Percentiles rank a stretch among this genome's conserved stretches.
Conservation (phyloP, 2,888 invertebrate species). For the Scaptomyza flava region DNA sequence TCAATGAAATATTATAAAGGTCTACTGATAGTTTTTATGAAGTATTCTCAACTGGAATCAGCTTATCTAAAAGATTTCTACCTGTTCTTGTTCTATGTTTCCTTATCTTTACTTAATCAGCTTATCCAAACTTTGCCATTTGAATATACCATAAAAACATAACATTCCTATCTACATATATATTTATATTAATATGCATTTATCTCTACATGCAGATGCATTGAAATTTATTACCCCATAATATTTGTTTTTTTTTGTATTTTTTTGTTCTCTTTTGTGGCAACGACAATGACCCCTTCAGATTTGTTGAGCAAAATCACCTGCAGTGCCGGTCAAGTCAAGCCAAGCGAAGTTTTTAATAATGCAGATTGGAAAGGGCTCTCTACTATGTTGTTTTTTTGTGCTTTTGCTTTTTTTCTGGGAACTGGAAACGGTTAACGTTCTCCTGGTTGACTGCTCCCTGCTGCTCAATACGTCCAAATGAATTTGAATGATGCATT, state of each 20-base stretch:
- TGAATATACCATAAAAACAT: not conserved
- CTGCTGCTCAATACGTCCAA: slow-evolving; percentile 69
- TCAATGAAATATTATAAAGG: not conserved
- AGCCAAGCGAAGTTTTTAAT: slow-evolving; percentile 57
- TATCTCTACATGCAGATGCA: slow-evolving; percentile 30
- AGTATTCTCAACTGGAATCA: not conserved
- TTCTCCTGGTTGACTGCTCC: slow-evolving; percentile 35
- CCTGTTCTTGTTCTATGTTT: not conserved
- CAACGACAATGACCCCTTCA: slow-evolving; percentile 46
- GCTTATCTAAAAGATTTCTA: too few species aligned
- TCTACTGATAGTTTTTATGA: not conserved
- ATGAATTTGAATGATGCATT: slow-evolving; percentile 71
- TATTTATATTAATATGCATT: slow-evolving; percentile 10
- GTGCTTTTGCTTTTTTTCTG: not conserved
- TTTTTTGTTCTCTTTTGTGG: slow-evolving; percentile 17
- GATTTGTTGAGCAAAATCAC: slow-evolving; percentile 73
- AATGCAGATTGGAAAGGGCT: slow-evolving; percentile 53
- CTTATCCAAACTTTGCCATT: not conserved
- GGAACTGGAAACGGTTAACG: not conserved
- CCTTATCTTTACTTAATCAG: not conserved
- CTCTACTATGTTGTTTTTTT: not conserved
- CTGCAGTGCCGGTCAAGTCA: slow-evolving; percentile 58
- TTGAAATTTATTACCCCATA: slow-evolving; percentile 61
- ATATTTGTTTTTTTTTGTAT: slow-evolving; percentile 45
- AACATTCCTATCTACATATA: not conserved